Conservation (phyloP, 1,140 invertebrate species). For the Dermatophagoides farinae region DNA sequence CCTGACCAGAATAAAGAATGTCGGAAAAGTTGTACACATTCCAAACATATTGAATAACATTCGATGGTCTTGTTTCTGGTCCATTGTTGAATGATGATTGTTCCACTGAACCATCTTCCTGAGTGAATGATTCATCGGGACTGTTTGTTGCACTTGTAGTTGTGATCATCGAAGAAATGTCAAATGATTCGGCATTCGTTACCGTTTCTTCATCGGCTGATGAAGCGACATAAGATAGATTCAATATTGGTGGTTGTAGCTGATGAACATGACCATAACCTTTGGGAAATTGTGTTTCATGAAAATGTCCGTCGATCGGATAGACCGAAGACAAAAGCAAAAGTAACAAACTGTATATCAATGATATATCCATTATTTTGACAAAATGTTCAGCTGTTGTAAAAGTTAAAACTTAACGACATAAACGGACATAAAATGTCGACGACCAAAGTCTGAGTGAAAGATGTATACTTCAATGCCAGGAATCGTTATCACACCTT, state of each 20-base stretch:
- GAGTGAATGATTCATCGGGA: not conserved
- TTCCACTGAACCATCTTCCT: not conserved
- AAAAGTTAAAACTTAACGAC: too few species aligned
- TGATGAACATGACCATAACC: not conserved
- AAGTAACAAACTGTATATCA: not conserved
- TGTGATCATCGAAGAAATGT: not conserved
- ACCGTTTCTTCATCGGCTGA: not conserved
- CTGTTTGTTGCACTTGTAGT: not conserved
- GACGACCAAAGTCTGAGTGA: too few species aligned
- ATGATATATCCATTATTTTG: not conserved
- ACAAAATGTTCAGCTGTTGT: not conserved
- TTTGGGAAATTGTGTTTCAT: slow-evolving; percentile 3
- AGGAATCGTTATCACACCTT: too few species aligned
- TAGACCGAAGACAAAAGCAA: not conserved
- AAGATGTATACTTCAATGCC: too few species aligned
- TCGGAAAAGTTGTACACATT: not conserved
- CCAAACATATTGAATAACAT: slow-evolving; percentile 5
- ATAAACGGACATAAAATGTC: too few species aligned
- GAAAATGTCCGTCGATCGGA: not conserved
- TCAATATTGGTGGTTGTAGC: not conserved
- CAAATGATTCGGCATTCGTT: not conserved
- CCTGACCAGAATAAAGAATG: not conserved
- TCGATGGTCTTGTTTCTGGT: not conserved
- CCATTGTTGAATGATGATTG: not conserved
- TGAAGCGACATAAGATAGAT: not conserved